Percentiles rank a stretch among this genome's conserved stretches.
These are phyloP conservation scores for Dendrocopos noguchii DNA, from an alignment of 2,113 vertebrate genomes.

Conservation along the genomic window DNA sequence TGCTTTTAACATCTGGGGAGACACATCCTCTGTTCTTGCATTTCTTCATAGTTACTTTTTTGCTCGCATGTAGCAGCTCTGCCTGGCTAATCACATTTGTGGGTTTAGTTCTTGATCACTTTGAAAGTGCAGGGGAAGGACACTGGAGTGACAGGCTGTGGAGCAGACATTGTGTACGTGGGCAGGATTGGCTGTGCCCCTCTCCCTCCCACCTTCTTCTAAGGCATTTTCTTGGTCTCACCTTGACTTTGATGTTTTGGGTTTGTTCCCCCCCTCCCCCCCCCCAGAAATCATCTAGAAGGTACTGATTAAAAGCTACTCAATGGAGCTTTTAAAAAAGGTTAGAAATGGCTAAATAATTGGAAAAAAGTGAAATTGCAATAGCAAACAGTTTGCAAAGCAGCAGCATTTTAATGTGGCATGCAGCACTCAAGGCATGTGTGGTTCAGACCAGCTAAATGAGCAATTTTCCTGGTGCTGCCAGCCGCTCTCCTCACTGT, in stretches of 20 bases:
- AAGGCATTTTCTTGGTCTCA: not conserved
- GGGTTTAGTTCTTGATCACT: not conserved
- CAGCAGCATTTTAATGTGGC: constrained; percentile 13
- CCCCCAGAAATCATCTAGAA: not conserved
- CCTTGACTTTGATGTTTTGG: not conserved
- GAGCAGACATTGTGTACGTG: not conserved
- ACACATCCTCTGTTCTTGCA: not conserved
- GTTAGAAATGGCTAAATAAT: not conserved
- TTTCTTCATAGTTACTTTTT: not conserved
- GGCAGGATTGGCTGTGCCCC: fast-evolving
- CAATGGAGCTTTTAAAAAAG: not conserved
- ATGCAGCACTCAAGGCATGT: not conserved
- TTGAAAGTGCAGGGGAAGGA: not conserved
- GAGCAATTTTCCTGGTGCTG: not conserved
- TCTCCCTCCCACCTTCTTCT: not conserved
- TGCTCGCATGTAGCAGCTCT: fast-evolving
- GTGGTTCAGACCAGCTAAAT: not conserved
- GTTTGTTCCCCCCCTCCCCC: not conserved
- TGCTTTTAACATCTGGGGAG: not conserved
- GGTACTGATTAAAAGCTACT: not conserved
- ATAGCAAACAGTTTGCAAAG: not conserved
- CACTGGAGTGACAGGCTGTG: not conserved
- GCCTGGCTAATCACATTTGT: not conserved
- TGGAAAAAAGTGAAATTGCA: not conserved
- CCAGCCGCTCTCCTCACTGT: fast-evolving